Base-by-base conservation (phyloP, 2,888 invertebrate genomes). In the Hipparchia semele region DNA sequence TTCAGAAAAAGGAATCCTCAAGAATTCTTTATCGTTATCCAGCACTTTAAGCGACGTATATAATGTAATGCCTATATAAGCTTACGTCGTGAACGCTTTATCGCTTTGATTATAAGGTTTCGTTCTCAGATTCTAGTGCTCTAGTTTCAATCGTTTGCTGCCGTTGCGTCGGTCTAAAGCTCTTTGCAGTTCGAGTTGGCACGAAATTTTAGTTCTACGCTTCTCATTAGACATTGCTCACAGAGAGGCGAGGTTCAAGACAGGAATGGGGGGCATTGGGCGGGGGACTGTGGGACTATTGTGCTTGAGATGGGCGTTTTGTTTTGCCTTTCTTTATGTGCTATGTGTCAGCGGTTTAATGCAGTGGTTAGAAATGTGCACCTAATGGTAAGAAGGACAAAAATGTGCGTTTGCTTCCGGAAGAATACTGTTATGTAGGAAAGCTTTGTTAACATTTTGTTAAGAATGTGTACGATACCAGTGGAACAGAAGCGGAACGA, bases 201-300 rank as follows among this genome's bases (percentile, higher is more conserved):
- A 90, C 91, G 89, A 88, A 92, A 92, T 92, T 92, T 92, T 89
- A 90, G 91, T 86, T 91, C 87, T 86, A 89, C 90, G 91, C 87
- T 90, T 90, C 91, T 92, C 91, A 91, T 92, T 92, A 92, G 89
- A 84, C 85, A 84, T 82, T 84, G 87, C 82, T 88, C 84, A 82
- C 80, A 84, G 84, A 78, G 76, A 79, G 75, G 73, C 74, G 70
- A 74, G 67, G 13, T 62, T 62, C 64, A 49, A 61, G 68, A 72
- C 78, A 80, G 77, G 76, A 80, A 77, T 80, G 80, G 78, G 79
- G 73, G 77, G 73, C 23, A 73, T 74, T 68, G 65, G 74, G 72
- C 77, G 78, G 76, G 67, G 79, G 77, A 79, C 81, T 82, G 70
- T 75, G 82, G 82, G 80, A 68, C 86, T 83, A 87, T 91, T 67